Percentiles rank a stretch among this genome's conserved stretches.
These are phyloP conservation scores for Amphiduros pacificus DNA, from an alignment of 2,888 invertebrate species.

Conservation along the genomic window DNA sequence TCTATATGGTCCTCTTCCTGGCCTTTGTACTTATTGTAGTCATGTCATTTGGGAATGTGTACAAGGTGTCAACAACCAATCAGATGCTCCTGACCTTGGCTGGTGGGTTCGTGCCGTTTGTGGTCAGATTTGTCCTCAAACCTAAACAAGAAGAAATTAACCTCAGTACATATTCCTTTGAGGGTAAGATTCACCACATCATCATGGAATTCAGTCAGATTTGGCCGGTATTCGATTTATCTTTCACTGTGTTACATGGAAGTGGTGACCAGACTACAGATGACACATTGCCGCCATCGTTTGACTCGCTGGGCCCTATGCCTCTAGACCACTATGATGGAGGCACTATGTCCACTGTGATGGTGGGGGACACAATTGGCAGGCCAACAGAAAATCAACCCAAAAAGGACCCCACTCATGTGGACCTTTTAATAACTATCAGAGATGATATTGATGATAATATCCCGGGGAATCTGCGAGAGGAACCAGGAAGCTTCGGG, in stretches of 20 bases:
- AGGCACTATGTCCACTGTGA: neutral
- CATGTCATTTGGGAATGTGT: conserved; percentile 51
- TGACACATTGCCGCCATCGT: neutral
- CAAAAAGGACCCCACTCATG: conserved; percentile 24
- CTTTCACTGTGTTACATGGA: conserved; percentile 30
- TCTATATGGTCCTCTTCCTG: conserved; percentile 51
- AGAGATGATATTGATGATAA: conserved; percentile 25
- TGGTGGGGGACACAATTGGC: neutral
- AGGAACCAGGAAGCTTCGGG: conserved; percentile 19
- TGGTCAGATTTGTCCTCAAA: conserved; percentile 33
- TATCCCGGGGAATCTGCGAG: conserved; percentile 1
- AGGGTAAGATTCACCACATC: conserved; percentile 52
- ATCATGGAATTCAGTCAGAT: conserved; percentile 48
- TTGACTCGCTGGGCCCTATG: conserved; percentile 1
- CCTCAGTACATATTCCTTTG: conserved; percentile 41
- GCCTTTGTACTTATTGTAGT: conserved; percentile 54
- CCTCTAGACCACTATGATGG: neutral
- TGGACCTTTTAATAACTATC: conserved; percentile 33
- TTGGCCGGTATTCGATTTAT: conserved; percentile 52
- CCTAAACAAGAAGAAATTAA: neutral
- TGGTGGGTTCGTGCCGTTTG: conserved; percentile 52
- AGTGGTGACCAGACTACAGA: neutral
- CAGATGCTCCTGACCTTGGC: conserved; percentile 52
- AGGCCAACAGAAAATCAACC: neutral
- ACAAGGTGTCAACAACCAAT: conserved; percentile 50